phyloP scores from a whole-genome alignment of 2,888 invertebrate species.

The Muscina levida region DNA sequence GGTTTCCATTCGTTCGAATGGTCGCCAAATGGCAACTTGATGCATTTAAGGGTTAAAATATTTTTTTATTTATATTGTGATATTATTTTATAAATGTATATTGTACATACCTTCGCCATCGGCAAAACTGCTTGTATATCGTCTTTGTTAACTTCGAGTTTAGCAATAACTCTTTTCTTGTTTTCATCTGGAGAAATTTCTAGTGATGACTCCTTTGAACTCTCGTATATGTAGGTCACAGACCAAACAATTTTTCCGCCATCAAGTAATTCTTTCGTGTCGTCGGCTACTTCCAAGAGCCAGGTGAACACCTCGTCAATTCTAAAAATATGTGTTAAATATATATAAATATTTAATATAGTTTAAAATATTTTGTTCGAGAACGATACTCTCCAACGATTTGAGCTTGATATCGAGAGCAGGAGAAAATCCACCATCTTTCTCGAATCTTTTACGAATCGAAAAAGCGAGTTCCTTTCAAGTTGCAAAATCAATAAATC shows the following conservation, averaged over 20 bases:
- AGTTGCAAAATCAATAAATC: too few species aligned
- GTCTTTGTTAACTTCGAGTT: conserved; percentile 94
- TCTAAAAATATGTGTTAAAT: too few species aligned
- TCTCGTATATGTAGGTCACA: conserved; percentile 86
- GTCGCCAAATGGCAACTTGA: too few species aligned
- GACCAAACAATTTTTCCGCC: conserved; percentile 94
- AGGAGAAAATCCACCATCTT: background rate
- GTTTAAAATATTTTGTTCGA: background rate
- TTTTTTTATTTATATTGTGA: too few species aligned
- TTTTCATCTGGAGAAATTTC: conserved; percentile 78
- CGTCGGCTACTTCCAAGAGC: conserved; percentile 93
- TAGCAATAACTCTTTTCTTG: conserved; percentile 87
- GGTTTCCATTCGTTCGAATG: too few species aligned
- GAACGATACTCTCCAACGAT: too few species aligned
- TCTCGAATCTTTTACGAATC: too few species aligned
- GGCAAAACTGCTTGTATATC: conserved; percentile 96
- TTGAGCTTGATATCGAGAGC: too few species aligned
- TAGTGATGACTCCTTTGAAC: conserved; percentile 78
- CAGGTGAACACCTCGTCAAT: conserved; percentile 94
- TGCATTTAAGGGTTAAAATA: too few species aligned
- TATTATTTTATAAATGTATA: too few species aligned
- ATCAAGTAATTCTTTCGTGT: conserved; percentile 87
- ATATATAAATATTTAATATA: background rate
- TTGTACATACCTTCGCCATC: conserved; percentile 93
- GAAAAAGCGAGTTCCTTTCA: too few species aligned